Evolutionary conservation across 2,888 invertebrate species (phyloP).

Genomic region (Danaus chrysippus): DNA sequence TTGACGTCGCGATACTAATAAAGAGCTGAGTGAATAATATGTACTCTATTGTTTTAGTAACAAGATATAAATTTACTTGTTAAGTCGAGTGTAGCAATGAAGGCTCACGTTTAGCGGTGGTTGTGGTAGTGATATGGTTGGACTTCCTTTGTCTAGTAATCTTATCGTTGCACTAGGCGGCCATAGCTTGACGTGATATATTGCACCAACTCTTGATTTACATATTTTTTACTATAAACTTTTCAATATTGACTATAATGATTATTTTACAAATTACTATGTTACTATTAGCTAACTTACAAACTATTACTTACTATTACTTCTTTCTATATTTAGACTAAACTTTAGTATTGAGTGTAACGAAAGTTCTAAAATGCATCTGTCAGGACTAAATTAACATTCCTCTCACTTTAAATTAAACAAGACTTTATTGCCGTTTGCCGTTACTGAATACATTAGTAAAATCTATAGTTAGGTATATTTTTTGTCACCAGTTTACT

Average conservation of each 20-base stretch:
- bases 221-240: conserved; percentile 40
- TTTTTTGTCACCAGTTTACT: too few species aligned
- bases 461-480: too few species aligned
- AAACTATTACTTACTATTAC: too few species aligned
- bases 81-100: conserved; percentile 61
- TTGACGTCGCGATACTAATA: conserved; percentile 70
- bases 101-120: conserved; percentile 71
- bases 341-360: too few species aligned
- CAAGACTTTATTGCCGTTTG: too few species aligned
- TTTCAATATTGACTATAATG: not conserved
- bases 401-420: too few species aligned
- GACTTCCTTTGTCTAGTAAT: conserved; percentile 78
- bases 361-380: too few species aligned
- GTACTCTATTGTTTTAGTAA: conserved; percentile 50
- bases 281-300: too few species aligned
- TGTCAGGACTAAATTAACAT: too few species aligned
- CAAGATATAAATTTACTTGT: conserved; percentile 47
- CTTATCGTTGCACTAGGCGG: conserved; percentile 70
- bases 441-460: too few species aligned
- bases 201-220: conserved; percentile 56
- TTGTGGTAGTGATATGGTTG: conserved; percentile 75
- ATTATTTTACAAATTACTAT: not conserved
- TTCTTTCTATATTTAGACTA: too few species aligned
- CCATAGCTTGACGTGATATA: conserved; percentile 71
- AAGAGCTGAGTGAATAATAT: conserved; percentile 51